These are phyloP conservation scores for Petrocephalus schoutedeni DNA, from an alignment of 2,797 vertebrate species.

Conservation along the genomic window DNA sequence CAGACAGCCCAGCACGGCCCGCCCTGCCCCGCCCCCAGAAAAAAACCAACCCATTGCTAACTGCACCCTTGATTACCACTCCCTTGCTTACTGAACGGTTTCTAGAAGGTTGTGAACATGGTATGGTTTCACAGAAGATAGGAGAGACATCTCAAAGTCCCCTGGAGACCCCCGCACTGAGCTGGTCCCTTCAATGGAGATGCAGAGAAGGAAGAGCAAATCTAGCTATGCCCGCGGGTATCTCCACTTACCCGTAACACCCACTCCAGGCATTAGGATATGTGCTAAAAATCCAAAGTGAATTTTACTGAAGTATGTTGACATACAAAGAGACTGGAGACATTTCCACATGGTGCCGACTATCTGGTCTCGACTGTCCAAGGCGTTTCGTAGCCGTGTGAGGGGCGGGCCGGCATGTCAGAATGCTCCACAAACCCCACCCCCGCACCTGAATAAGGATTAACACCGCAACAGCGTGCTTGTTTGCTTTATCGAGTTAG, in stretches of 20 bases:
- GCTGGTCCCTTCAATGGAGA: background rate
- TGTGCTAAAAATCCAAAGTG: constrained; percentile 3
- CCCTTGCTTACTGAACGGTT: no score
- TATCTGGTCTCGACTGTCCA: background rate
- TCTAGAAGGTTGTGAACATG: background rate
- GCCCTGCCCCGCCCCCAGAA: background rate
- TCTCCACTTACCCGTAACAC: background rate
- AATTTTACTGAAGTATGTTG: background rate
- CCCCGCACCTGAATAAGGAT: background rate
- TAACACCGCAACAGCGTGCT: background rate
- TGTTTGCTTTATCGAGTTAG: constrained; percentile 41
- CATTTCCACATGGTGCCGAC: background rate
- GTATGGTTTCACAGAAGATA: background rate
- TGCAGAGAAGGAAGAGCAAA: background rate
- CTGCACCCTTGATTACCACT: background rate
- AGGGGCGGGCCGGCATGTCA: background rate
- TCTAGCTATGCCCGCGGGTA: background rate
- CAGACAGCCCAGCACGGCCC: background rate
- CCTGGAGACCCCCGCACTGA: background rate
- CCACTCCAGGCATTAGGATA: background rate
- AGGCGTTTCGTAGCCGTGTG: background rate
- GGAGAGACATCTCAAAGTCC: background rate
- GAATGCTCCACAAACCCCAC: background rate
- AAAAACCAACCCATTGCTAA: background rate
- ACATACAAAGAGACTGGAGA: background rate